Base-by-base conservation (phyloP, 2,113 vertebrate species). In the Delphinapterus leucas region DNA sequence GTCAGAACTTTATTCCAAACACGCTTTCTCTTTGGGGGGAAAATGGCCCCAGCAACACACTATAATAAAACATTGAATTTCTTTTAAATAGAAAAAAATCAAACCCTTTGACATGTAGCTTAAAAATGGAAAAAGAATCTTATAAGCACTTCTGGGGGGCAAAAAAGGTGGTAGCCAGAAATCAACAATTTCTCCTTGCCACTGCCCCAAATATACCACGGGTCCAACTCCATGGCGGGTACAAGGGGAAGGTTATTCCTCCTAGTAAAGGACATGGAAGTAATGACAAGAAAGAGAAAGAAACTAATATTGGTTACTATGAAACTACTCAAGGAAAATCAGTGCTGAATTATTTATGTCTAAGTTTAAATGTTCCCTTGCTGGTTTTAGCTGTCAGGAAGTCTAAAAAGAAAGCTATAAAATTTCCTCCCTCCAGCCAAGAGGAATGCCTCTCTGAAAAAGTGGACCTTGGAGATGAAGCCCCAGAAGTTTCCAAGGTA, bases 271-370 rank as follows among this genome's bases (percentile, higher is more conserved):
- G 91, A 96, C 77, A 95, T n/a, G 28, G 68, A 4, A 73, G 68
- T 63, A 76, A 61, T 31, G 93, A 92, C 88, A 23, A 23, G 28
- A 97, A 98, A 68, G 88, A 55, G 36, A 98, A 98, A 96, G 68
- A 98, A 98, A 97, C 86, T 95, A 98, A 95, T 98, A 97, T 95
- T 96, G 96, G 41, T 94, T 98, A 41, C 41, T 41, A 80, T 94
- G 95, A 95, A 98, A 97, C 90, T 95, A 97, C 90, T 95, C 55
- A 6, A 70, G 77, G 92, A 96, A 98, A 98, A 97, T 92, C 68
- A 58, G 71, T 82, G 60, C 95, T 97, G 73, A 96, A 97, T 97
- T 97, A 98, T 97, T 98, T 98, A 97, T 92, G 60, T 89, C 76
- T 68, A 94, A 97, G 96, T 94, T 97, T 96, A 81, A 97, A 87